Conservation (phyloP, 2,797 vertebrate species). For the Fistularia commersonii region DNA sequence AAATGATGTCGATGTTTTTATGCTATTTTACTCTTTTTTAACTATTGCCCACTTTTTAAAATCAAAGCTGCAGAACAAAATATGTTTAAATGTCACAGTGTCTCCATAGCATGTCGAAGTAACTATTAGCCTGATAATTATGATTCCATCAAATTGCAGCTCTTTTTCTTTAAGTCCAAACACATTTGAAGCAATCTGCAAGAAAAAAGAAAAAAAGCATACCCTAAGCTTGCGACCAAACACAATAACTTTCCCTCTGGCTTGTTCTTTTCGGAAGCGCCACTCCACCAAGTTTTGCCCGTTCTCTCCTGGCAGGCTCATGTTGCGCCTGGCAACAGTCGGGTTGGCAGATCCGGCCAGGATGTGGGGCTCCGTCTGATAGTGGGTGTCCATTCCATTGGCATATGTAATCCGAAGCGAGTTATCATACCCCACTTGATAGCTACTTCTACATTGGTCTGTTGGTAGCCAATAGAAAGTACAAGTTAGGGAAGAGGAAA, state of each 20-base stretch:
- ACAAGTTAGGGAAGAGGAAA: constrained; percentile 4
- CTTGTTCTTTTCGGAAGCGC: constrained; percentile 96
- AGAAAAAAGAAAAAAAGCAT: constrained; percentile 13
- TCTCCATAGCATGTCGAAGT: too few relatives aligned
- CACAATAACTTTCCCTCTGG: constrained; percentile 92
- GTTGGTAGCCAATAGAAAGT: constrained; percentile 35
- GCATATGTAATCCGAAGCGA: constrained; percentile 92
- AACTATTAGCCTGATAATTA: neutral
- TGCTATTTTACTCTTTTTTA: too few relatives aligned
- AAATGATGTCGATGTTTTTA: too few relatives aligned
- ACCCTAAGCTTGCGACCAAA: constrained; percentile 97
- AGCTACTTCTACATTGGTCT: constrained; percentile 95
- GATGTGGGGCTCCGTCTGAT: constrained; percentile 95
- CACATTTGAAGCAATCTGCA: neutral
- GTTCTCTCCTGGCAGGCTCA: constrained; percentile 92
- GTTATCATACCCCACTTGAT: constrained; percentile 92
- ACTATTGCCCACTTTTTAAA: too few relatives aligned
- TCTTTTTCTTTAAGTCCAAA: too few relatives aligned
- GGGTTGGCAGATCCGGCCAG: constrained; percentile 94
- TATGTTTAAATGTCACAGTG: too few relatives aligned
- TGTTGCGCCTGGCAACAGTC: constrained; percentile 92
- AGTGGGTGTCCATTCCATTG: constrained; percentile 94
- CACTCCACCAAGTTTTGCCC: constrained; percentile 97
- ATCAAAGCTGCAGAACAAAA: too few relatives aligned
- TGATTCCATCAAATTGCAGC: neutral